Conservation (phyloP, 2,113 vertebrate species). For the Cyphomyrus discorhynchus region DNA sequence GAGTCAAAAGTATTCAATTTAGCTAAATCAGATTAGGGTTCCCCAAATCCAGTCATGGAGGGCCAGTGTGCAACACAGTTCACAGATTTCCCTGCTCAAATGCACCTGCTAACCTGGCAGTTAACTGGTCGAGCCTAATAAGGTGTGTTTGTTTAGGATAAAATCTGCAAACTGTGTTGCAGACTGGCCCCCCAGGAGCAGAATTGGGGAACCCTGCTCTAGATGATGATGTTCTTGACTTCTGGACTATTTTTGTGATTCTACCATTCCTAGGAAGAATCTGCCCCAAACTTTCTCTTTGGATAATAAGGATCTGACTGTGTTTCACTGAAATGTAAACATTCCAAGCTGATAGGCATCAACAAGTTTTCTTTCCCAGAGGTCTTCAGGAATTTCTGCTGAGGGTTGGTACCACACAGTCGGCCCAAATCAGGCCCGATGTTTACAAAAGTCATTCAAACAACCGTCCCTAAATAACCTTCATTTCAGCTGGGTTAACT, state of each 20-base stretch:
- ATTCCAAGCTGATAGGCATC: neutral
- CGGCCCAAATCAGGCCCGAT: neutral
- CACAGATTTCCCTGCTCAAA: neutral
- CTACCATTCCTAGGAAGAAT: neutral
- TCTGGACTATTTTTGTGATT: neutral
- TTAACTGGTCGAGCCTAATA: neutral
- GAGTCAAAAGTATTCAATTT: neutral
- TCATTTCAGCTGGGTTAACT: neutral
- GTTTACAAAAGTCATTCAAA: neutral
- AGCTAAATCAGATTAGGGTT: neutral
- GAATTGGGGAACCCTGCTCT: neutral
- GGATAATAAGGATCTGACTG: neutral
- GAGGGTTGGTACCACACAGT: neutral
- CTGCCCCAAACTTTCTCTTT: neutral
- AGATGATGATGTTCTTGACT: neutral
- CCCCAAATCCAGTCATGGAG: neutral
- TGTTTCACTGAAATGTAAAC: neutral
- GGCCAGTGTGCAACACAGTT: neutral
- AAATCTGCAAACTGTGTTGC: neutral
- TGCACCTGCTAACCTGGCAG: neutral
- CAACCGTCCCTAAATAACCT: neutral
- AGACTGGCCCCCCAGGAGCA: neutral
- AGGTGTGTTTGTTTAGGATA: neutral
- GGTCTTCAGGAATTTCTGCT: neutral
- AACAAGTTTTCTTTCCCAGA: neutral